These are phyloP conservation scores for Heliothis subflexa DNA, from an alignment of 1,140 invertebrate species.

Conservation along the genomic window DNA sequence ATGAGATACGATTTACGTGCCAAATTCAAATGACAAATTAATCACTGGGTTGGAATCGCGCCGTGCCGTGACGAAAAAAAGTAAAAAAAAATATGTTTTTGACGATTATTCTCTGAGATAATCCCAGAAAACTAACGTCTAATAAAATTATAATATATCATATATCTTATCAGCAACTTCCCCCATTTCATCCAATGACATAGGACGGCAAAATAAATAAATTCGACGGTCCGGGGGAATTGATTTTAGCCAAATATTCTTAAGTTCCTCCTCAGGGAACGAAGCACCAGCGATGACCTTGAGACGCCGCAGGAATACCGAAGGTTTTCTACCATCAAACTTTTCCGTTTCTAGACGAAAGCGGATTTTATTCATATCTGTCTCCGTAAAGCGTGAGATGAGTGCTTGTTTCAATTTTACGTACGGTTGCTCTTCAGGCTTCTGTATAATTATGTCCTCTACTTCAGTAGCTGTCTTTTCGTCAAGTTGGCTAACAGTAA, in stretches of 20 bases:
- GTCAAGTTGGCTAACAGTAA: slow-evolving; percentile 16
- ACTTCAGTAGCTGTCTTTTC: slow-evolving; percentile 1
- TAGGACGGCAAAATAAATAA: too few relatives aligned
- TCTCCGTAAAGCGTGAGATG: slow-evolving; percentile 14
- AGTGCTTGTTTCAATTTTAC: slow-evolving; percentile 1
- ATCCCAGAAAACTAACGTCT: too few relatives aligned
- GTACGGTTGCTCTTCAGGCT: slow-evolving; percentile 7
- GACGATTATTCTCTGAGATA: too few relatives aligned
- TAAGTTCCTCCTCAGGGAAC: not conserved
- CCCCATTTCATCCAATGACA: too few relatives aligned
- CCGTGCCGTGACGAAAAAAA: too few relatives aligned
- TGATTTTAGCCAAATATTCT: not conserved
- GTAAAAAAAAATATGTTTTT: too few relatives aligned
- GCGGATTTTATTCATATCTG: slow-evolving; percentile 6
- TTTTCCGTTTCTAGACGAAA: slow-evolving; percentile 12
- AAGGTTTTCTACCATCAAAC: slow-evolving; percentile 12
- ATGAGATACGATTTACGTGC: too few relatives aligned
- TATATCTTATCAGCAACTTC: too few relatives aligned
- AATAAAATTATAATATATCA: too few relatives aligned
- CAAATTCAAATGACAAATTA: too few relatives aligned
- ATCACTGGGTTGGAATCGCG: too few relatives aligned
- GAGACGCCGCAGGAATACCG: not conserved
- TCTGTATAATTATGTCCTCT: not conserved
- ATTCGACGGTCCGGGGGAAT: not conserved
- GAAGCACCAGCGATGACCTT: not conserved